phyloP scores from a whole-genome alignment of 2,888 invertebrate genomes.

The Dysmachus trigonus region DNA sequence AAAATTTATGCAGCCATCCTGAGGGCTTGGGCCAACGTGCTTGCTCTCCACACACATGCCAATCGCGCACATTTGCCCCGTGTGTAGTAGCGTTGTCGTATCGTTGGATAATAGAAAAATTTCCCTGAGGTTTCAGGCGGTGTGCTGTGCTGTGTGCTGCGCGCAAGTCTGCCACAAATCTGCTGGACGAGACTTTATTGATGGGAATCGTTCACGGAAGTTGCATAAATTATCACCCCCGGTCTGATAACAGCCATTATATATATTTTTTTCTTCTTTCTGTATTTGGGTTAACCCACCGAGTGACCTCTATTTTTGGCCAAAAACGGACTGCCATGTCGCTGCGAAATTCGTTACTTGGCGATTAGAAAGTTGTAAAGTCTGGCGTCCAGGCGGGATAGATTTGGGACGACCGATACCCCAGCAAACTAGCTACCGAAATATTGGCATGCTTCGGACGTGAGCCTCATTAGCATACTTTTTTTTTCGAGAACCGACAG shows the following conservation, averaged over 20 bases:
- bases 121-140: not conserved
- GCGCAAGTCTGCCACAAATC: not conserved
- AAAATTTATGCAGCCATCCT: conserved; percentile 31
- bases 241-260: not conserved
- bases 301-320: not conserved
- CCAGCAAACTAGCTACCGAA: not conserved
- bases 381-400: not conserved
- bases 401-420: not conserved
- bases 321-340: not conserved
- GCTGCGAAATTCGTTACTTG: no score
- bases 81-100: not conserved
- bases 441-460: not conserved
- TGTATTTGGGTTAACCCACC: not conserved
- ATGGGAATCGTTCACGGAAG: conserved; percentile 15
- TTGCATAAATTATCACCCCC: conserved; percentile 2
- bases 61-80: not conserved
- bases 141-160: no score
- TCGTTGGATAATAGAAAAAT: not conserved
- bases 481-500: not conserved
- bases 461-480: not conserved
- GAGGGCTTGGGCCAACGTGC: not conserved
- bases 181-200: not conserved
- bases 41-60: not conserved
- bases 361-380: not conserved
- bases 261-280: not conserved